A percentile compares a stretch with the other conserved stretches of the same genome.
Conservation (phyloP, 2,797 vertebrate genomes). For the Macropus fuliginosus region DNA sequence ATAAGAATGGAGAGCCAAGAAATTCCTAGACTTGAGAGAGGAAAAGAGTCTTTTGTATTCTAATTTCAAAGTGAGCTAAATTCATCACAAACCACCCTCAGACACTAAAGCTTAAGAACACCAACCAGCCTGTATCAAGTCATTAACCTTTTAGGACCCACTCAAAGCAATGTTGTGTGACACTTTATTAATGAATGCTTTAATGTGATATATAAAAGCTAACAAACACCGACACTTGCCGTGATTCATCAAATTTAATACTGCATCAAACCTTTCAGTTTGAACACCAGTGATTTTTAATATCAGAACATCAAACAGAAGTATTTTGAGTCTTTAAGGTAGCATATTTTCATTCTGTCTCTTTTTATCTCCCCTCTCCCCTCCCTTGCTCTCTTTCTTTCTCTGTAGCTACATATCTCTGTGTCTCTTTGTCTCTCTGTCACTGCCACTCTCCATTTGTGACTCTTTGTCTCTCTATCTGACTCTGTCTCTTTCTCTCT, state of each 20-base stretch:
- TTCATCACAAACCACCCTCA: conserved; percentile 73
- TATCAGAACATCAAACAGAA: conserved; percentile 75
- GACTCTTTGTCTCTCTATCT: not conserved
- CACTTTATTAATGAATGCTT: conserved; percentile 86
- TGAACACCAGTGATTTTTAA: conserved; percentile 79
- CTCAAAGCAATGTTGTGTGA: conserved; percentile 85
- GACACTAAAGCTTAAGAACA: conserved; percentile 76
- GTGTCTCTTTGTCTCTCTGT: not conserved
- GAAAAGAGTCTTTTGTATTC: conserved; percentile 77
- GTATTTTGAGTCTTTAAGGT: conserved; percentile 46
- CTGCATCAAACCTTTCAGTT: conserved; percentile 82
- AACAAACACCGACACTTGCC: conserved; percentile 84
- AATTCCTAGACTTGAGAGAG: conserved; percentile 66
- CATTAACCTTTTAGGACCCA: conserved; percentile 86
- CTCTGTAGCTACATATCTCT: conserved; percentile 45
- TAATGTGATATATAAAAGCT: conserved; percentile 86
- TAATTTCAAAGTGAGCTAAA: conserved; percentile 76
- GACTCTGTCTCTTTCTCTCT: not conserved
- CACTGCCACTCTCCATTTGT: not conserved
- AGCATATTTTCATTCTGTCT: not conserved
- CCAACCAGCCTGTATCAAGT: conserved; percentile 80
- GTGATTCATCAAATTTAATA: conserved; percentile 87
- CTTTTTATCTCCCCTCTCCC: not conserved
- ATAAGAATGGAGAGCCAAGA: not conserved
- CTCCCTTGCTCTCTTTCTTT: not conserved